Evolutionary conservation across 2,888 invertebrate genomes (phyloP), one percentile per base, ranked within the genome.

Genomic region (Osedax frankpressi): DNA sequence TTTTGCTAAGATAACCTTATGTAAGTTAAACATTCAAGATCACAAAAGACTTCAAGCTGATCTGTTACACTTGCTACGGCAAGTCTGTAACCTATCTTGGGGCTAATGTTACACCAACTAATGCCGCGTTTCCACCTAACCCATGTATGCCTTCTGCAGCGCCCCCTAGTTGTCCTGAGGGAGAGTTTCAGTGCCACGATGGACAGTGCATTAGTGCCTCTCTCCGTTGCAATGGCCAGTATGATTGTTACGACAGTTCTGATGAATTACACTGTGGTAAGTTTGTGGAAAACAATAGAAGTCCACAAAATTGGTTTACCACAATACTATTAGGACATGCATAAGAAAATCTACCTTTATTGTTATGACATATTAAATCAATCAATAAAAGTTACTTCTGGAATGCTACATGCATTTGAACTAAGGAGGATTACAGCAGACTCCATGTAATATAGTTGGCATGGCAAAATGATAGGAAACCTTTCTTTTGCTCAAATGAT

Each of bases 211-310:
- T 93, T 84, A 89, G 89, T 78, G 87, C 88, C 84, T 86, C 87
- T 78, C 89, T 89, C 81, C 89, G 90, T 84, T 93, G 93, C 87
- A 92, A 93, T 89, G 91, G 91, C 88, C 76, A 77, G 1, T 74
- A 78, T 6, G 88, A 91, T 76, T 91, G 90, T 79, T 79, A 84
- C 11, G 91, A 91, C 79, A 87, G 87, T 24, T 87, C 88, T 1
- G 91, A 91, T 79, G 91, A 91, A 81, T 81, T 84, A 2, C 86
- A 87, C 79, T 91, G 91, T 79, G 76, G 80, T 79, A 78, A 80
- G 81, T 80, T 59, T 73, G 6, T 71, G 30, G 30, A 28, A 30
- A 70, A 28, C 29, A 28, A 2, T 11, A 28, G n/a, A 70, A 62
- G 19, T 24, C 65, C 2, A 1, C n/a, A 65, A 25, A 65, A 65